phyloP scores from a whole-genome alignment of 2,113 vertebrate genomes.

The Ailuropoda melanoleuca region DNA sequence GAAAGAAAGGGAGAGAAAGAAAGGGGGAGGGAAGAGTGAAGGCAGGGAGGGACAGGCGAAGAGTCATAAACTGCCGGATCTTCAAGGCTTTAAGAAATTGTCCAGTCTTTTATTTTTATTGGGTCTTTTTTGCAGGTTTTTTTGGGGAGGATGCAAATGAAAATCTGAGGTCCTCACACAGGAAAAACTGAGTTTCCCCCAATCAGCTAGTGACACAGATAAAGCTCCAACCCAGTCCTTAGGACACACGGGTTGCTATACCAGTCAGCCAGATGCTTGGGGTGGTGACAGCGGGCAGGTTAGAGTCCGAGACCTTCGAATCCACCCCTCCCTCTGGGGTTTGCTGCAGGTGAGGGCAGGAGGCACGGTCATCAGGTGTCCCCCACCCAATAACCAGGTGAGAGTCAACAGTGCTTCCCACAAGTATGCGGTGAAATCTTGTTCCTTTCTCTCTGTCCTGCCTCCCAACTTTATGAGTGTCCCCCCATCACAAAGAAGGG shows the following conservation, averaged over 20 bases:
- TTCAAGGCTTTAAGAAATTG: not conserved
- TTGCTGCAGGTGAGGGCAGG: not conserved
- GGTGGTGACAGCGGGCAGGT: rapidly evolving
- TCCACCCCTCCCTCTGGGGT: not conserved
- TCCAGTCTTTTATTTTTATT: not conserved
- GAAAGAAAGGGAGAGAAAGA: not conserved
- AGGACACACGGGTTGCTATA: rapidly evolving
- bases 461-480: slow-evolving; percentile 31
- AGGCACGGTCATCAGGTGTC: not conserved
- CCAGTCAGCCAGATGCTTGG: too few species aligned
- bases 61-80: not conserved
- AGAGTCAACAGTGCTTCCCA: not conserved
- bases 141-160: not conserved
- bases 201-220: not conserved
- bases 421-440: not conserved
- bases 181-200: too few species aligned
- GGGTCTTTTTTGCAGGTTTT: not conserved
- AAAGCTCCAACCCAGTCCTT: rapidly evolving
- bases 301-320: rapidly evolving
- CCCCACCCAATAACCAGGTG: not conserved
- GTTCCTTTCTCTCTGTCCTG: slow-evolving; percentile 50
- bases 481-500: not conserved
- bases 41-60: rapidly evolving
- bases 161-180: not conserved
- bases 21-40: too few species aligned